phyloP scores from a whole-genome alignment of 2,113 vertebrate genomes.

The Hylia prasina region DNA sequence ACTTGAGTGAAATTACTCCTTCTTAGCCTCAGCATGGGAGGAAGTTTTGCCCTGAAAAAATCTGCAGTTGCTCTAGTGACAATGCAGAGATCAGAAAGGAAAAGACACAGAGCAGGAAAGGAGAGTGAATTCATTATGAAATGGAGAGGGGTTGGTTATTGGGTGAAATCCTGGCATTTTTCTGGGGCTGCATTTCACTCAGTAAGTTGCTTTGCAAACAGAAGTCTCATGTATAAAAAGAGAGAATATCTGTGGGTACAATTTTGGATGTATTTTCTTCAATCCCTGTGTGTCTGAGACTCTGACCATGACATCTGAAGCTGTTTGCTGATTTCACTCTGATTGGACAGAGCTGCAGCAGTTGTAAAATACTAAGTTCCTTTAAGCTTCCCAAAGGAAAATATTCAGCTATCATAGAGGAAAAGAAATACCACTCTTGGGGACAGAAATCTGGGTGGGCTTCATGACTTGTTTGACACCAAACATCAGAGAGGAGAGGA shows the following conservation, averaged over 20 bases:
- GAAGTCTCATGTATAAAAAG: not conserved
- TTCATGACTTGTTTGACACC: not conserved
- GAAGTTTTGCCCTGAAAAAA: not conserved
- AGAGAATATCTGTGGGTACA: not conserved
- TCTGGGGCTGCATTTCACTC: not conserved
- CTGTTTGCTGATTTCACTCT: not conserved
- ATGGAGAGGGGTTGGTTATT: not conserved
- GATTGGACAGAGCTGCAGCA: not conserved
- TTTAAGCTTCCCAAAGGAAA: not conserved
- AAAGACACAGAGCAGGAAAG: not conserved
- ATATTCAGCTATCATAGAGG: not conserved
- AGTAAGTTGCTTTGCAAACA: not conserved
- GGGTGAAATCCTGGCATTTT: not conserved
- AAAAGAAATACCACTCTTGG: not conserved
- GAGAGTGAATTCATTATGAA: not conserved
- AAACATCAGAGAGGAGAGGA: not conserved
- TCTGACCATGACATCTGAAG: not conserved
- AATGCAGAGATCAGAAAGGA: not conserved
- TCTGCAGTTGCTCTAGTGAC: not conserved
- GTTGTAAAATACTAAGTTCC: not conserved
- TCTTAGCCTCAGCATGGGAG: not conserved
- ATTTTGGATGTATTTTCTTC: not conserved
- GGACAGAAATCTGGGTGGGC: not conserved
- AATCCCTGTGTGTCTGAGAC: not conserved
- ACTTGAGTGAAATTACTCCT: not conserved